Evolutionary conservation across 2,797 vertebrate species (phyloP).

Genomic region (Mareca penelope): DNA sequence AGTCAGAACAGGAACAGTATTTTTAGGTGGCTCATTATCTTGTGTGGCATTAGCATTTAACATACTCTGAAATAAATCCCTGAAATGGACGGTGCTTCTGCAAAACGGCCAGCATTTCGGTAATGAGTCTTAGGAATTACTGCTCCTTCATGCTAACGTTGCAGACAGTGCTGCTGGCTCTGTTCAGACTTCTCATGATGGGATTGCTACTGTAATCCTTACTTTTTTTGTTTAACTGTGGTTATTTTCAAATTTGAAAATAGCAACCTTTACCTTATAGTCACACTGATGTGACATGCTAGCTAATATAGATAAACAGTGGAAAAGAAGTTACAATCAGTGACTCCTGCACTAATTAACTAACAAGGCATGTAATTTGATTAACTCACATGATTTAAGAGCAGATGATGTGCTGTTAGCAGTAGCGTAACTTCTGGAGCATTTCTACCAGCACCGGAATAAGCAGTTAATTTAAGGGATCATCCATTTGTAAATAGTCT

Average conservation of each 20-base stretch:
- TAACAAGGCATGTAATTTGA: slow-evolving; percentile 77
- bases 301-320: slow-evolving; percentile 42
- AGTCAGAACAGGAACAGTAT: neutral
- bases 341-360: slow-evolving; percentile 74
- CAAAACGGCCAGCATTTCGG: neutral
- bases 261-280: neutral
- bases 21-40: slow-evolving; percentile 32
- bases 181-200: neutral
- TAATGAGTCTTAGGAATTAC: neutral
- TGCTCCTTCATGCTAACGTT: neutral
- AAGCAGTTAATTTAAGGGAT: slow-evolving; percentile 38
- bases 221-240: neutral
- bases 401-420: slow-evolving; percentile 63
- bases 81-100: neutral
- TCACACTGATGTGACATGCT: neutral
- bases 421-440: slow-evolving; percentile 35
- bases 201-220: neutral
- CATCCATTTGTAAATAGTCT: slow-evolving; percentile 35
- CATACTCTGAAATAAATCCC: neutral
- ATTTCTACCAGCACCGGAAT: neutral
- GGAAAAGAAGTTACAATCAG: slow-evolving; percentile 41
- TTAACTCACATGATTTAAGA: slow-evolving; percentile 74
- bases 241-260: neutral
- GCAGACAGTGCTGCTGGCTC: neutral
- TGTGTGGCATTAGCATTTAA: slow-evolving; percentile 1